Conservation (phyloP, 2,797 vertebrate species). For the Darevskia mixta region DNA sequence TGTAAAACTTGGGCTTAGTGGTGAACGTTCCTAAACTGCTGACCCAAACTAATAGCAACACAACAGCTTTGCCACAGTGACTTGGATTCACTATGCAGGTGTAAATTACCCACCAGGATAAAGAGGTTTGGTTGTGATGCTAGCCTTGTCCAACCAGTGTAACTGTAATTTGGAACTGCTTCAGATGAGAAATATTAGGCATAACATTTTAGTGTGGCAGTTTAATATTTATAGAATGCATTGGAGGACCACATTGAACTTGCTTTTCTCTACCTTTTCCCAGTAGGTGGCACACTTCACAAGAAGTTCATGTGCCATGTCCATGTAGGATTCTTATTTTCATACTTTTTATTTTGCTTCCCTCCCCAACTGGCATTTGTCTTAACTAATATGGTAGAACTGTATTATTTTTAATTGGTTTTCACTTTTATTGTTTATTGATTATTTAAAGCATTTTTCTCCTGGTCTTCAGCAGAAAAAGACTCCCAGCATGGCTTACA, state of each 20-base stretch:
- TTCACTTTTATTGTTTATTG: neutral
- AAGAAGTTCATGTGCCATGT: neutral
- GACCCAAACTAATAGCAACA: neutral
- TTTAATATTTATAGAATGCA: neutral
- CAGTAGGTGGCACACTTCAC: slow-evolving; percentile 61
- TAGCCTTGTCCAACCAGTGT: neutral
- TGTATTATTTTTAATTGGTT: neutral
- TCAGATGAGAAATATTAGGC: no score
- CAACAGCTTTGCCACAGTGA: neutral
- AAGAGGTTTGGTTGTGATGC: neutral
- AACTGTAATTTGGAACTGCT: neutral
- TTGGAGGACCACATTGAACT: neutral
- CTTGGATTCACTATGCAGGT: neutral
- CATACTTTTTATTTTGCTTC: neutral
- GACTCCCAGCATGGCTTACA: no score
- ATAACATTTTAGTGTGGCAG: neutral
- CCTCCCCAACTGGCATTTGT: neutral
- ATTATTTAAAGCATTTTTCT: neutral
- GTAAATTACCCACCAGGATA: neutral
- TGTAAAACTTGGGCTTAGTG: no score
- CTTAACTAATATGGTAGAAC: neutral
- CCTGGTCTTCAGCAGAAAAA: no score
- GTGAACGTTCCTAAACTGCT: neutral
- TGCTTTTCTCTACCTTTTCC: slow-evolving; percentile 23
- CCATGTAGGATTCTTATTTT: neutral